Conservation (phyloP, 2,888 invertebrate genomes). For the Taphrorychus bicolor region DNA sequence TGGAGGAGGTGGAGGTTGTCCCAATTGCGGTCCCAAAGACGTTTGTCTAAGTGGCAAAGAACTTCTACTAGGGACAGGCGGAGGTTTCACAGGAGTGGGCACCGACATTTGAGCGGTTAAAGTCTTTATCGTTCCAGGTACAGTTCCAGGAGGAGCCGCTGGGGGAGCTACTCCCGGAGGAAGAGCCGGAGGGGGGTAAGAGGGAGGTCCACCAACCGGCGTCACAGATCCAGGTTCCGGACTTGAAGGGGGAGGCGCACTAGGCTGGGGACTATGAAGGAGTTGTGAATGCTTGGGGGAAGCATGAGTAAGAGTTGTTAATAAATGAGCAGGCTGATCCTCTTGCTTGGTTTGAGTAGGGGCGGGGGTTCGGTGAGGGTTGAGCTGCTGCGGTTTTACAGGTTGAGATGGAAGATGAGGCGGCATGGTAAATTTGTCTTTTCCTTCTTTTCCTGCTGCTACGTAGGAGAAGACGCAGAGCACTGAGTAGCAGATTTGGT, state of each 20-base stretch:
- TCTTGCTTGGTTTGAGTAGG: not conserved
- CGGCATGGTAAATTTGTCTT: slow-evolving; percentile 30
- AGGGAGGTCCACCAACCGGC: slow-evolving; percentile 56
- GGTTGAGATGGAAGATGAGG: slow-evolving; percentile 20
- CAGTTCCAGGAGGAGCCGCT: slow-evolving; percentile 54
- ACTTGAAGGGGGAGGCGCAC: slow-evolving; percentile 41
- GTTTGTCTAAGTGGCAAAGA: slow-evolving; percentile 36
- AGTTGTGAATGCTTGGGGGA: not conserved
- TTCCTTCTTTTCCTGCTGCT: slow-evolving; percentile 82
- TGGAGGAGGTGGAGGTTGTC: slow-evolving; percentile 55
- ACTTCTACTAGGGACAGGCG: slow-evolving; percentile 64
- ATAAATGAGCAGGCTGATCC: slow-evolving; percentile 36
- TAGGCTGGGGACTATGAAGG: slow-evolving; percentile 29
- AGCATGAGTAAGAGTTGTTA: not conserved
- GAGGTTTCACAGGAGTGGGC: slow-evolving; percentile 59
- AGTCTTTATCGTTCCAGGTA: slow-evolving; percentile 42
- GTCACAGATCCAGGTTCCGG: slow-evolving; percentile 54
- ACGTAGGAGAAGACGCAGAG: slow-evolving; percentile 99
- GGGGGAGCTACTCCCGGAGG: slow-evolving; percentile 57
- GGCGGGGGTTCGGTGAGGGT: slow-evolving; percentile 3
- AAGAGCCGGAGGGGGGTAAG: slow-evolving; percentile 58
- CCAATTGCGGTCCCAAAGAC: slow-evolving; percentile 28
- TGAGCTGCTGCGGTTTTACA: slow-evolving; percentile 7
- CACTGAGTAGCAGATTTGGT: slow-evolving; percentile 99
- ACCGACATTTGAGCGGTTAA: slow-evolving; percentile 54